Percentiles rank a stretch among this genome's conserved stretches.
These are phyloP conservation scores for Synanthedon tipuliformis DNA, from an alignment of 2,888 invertebrate species.

Conservation along the genomic window DNA sequence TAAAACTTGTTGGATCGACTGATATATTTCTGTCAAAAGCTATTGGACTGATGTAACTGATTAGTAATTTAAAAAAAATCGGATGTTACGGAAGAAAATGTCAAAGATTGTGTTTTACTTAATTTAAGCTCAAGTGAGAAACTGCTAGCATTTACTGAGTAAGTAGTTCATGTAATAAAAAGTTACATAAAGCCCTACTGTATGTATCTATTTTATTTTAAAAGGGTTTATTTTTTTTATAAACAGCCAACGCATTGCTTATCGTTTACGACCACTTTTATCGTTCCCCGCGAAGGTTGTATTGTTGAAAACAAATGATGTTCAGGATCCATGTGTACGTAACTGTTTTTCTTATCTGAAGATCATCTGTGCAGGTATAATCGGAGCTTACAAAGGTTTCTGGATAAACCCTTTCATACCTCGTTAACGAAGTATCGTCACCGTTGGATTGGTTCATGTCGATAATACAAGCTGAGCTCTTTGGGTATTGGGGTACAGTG, in stretches of 20 bases:
- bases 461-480: too few relatives aligned
- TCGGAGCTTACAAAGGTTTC: constrained; percentile 27
- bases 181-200: too few relatives aligned
- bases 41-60: too few relatives aligned
- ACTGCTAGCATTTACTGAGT: too few relatives aligned
- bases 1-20: too few relatives aligned
- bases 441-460: constrained; percentile 16
- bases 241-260: constrained; percentile 4
- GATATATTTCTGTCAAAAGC: too few relatives aligned
- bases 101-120: too few relatives aligned
- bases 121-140: too few relatives aligned
- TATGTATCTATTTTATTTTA: neutral
- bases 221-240: neutral
- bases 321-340: constrained; percentile 22
- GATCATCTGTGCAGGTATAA: constrained; percentile 28
- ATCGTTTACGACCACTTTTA: constrained; percentile 14
- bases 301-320: constrained; percentile 17
- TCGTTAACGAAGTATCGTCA: constrained; percentile 28
- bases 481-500: too few relatives aligned
- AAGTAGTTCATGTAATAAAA: too few relatives aligned
- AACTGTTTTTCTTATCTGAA: constrained; percentile 27
- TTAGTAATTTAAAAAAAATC: too few relatives aligned
- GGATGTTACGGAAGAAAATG: too few relatives aligned
- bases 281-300: constrained; percentile 14
- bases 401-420: constrained; percentile 26